Evolutionary conservation across 2,797 vertebrate species (phyloP), one percentile per base, ranked within the genome.

Genomic region (Channallabes apus): DNA sequence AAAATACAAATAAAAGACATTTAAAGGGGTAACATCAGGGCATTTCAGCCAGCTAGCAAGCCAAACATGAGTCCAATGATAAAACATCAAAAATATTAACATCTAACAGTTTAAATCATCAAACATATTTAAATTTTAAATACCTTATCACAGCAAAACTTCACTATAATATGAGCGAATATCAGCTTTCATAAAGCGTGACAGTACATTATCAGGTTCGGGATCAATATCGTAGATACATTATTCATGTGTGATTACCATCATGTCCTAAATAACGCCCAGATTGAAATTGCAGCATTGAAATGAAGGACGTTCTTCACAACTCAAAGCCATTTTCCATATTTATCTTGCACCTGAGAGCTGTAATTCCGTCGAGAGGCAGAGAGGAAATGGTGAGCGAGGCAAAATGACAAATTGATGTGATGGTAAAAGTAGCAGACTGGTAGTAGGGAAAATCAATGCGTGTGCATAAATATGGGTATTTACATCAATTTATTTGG

Each of bases 311-410:
- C 78, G 38, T 51, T 80, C 61, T 27, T 80, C 35, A 65, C 17
- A 80, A 15, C 61, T 65, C 78, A 64, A 27, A 65, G 61, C 24
- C 38, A 80, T 65, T 29, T 80, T 51, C 78, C 17, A 80, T 65
- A 80, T 80, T 80, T 64, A 65, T 80, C 78, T 17, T 65, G n/a
- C 78, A 29, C 35, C 61, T 80, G 61, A 46, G 78, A 65, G 78
- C 77, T 24, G 27, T 79, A 79, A 79, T 62, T 80, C 24, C 20
- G 38, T 20, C 15, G 7, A 27, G 38, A 51, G 24, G 61, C 78
- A 46, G 78, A 41, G 15, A 27, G 61, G 61, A 27, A 80, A 61
- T 1, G 56, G 29, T 6, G 24, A 64, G n/a, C 3, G 61, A 1
- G 9, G 0, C 61, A 46, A 27, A 46, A 80, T 80, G 78, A 80